Evolutionary conservation across 2,797 vertebrate species (phyloP).

Genomic region (Anniella stebbinsi): DNA sequence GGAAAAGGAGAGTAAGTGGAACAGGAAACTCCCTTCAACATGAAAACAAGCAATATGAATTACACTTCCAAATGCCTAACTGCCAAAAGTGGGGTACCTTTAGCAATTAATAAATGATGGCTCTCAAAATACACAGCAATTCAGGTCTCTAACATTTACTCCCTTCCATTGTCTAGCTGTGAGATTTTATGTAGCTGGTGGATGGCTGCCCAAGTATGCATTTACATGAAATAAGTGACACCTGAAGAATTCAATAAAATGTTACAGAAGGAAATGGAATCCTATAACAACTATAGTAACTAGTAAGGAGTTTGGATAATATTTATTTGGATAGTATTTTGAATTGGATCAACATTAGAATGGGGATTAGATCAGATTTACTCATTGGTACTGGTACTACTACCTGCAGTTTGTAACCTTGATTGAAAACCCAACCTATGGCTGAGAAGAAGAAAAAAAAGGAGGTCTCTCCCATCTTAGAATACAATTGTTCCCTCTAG

Average conservation of each 20-base stretch:
- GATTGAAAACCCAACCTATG: background rate
- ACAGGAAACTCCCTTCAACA: background rate
- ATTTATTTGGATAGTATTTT: background rate
- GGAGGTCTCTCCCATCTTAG: background rate
- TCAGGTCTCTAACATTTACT: background rate
- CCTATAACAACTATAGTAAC: background rate
- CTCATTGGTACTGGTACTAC: background rate
- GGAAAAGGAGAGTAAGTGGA: constrained; percentile 11
- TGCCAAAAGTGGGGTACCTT: background rate
- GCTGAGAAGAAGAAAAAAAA: background rate
- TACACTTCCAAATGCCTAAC: background rate
- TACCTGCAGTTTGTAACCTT: background rate
- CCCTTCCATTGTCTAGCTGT: background rate
- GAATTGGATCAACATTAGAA: background rate
- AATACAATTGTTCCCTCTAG: background rate
- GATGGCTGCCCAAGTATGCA: background rate
- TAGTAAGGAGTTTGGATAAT: background rate
- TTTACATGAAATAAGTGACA: background rate
- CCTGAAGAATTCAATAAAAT: constrained; percentile 4
- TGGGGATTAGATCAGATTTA: background rate
- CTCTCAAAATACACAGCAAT: background rate
- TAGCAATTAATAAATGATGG: background rate
- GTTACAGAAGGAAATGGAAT: background rate
- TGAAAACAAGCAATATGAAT: background rate
- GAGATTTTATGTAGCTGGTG: constrained; percentile 12